Base-by-base conservation (phyloP, 2,888 invertebrate genomes). In the Nephrotoma guestfalica region DNA sequence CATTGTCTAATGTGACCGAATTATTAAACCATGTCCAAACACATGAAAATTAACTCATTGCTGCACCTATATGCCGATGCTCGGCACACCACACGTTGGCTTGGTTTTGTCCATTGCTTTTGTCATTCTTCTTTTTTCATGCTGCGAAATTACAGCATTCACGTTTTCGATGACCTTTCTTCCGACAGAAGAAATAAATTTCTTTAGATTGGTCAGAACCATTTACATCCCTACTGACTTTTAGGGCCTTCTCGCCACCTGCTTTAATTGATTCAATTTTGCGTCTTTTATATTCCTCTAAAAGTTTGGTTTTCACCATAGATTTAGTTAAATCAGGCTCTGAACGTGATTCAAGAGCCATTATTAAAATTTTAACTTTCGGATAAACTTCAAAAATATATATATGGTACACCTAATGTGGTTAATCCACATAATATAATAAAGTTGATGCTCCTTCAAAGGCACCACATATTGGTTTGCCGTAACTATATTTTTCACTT, bases 291-390 rank as follows among this genome's bases (percentile, higher is more conserved):
- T 86, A 87, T n/a, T 87, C 87, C 5, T 86, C 87, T 11, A 87
- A 87, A 2, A 88, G 42, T 47, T 83, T 87, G 43, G 87, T 86
- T 86, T 87, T 86, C 45, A 87, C 87, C 43, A 88, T 87, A 13
- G 86, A 86, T 86, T 87, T 88, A 43, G 87, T 88, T 9, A 13
- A 85, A 51, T 86, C 45, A 0, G 41, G 18, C 83, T 86, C 83
- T n/a, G 47, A 6, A 18, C 86, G 87, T 41, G 87, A 43, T 71
- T 86, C 87, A 15, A 87, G 45, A 40, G 86, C 51, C 11, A 86
- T 87, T 45, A 87, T 86, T 15, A 87, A n/a, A n/a, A n/a, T n/a
- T n/a, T n/a, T n/a, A n/a, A n/a, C n/a, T n/a, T n/a, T n/a, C n/a
- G n/a, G n/a, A n/a, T n/a, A n/a, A n/a, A n/a, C n/a, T n/a, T n/a